Evolutionary conservation across 2,113 vertebrate species (phyloP).

Genomic region (Camelus dromedarius): DNA sequence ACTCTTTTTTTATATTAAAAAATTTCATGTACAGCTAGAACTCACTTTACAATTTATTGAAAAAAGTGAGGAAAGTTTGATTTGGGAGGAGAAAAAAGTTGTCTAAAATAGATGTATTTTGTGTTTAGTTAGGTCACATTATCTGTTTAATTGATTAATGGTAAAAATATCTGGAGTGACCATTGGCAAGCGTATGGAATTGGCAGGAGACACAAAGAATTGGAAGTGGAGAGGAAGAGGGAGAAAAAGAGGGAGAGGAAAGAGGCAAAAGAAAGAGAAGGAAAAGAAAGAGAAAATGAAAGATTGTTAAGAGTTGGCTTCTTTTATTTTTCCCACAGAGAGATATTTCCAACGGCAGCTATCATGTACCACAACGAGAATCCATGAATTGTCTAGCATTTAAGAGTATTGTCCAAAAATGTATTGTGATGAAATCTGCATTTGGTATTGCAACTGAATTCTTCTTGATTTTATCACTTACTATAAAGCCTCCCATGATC

Average conservation of each 20-base stretch:
- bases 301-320: background rate
- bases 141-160: background rate
- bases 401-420: background rate
- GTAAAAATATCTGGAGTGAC: background rate
- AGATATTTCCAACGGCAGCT: background rate
- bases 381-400: background rate
- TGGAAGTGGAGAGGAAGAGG: background rate
- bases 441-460: background rate
- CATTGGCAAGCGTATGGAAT: background rate
- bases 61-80: background rate
- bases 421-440: background rate
- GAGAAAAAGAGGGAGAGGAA: background rate
- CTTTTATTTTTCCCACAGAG: conserved; percentile 8
- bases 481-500: background rate
- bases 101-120: background rate
- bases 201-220: background rate
- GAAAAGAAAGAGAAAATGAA: background rate
- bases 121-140: background rate
- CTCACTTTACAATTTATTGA: conserved; percentile 5
- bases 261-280: background rate
- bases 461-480: background rate
- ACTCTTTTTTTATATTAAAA: background rate
- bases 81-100: background rate
- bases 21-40: background rate
- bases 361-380: background rate